These are phyloP conservation scores for Anhinga anhinga DNA, from an alignment of 2,113 vertebrate species.

Conservation along the genomic window DNA sequence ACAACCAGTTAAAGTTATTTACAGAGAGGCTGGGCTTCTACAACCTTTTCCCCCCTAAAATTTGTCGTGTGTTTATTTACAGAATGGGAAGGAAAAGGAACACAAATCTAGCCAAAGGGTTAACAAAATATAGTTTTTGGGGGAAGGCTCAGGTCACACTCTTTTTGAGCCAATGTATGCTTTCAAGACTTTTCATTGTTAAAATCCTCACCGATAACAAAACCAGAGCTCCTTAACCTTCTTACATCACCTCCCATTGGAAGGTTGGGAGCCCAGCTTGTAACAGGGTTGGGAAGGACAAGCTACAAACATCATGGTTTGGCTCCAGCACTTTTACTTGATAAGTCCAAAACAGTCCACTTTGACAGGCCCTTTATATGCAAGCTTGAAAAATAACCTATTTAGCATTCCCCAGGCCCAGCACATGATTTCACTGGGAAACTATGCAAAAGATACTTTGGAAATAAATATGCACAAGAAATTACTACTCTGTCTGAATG, in stretches of 20 bases:
- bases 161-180: not conserved
- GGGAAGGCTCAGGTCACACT: not conserved
- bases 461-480: conserved; percentile 90
- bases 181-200: not conserved
- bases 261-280: not conserved
- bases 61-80: not conserved
- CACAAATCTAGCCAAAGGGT: not conserved
- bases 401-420: conserved; percentile 76
- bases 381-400: conserved; percentile 80
- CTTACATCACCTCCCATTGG: not conserved
- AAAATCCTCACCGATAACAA: not conserved
- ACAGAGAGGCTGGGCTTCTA: not conserved
- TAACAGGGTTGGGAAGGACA: not conserved
- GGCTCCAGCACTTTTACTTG: conserved; percentile 63
- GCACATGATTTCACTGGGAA: conserved; percentile 87
- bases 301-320: not conserved
- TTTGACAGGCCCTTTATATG: conserved; percentile 77
- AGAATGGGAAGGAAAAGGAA: not conserved
- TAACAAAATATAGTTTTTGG: not conserved
- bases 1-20: conserved; percentile 32
- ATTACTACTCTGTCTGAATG: conserved; percentile 81
- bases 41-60: not conserved
- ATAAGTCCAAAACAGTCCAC: conserved; percentile 64
- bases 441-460: conserved; percentile 90
- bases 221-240: not conserved